Evolutionary conservation across 2,797 vertebrate genomes (phyloP).

Genomic region (Sandelia bainsii): DNA sequence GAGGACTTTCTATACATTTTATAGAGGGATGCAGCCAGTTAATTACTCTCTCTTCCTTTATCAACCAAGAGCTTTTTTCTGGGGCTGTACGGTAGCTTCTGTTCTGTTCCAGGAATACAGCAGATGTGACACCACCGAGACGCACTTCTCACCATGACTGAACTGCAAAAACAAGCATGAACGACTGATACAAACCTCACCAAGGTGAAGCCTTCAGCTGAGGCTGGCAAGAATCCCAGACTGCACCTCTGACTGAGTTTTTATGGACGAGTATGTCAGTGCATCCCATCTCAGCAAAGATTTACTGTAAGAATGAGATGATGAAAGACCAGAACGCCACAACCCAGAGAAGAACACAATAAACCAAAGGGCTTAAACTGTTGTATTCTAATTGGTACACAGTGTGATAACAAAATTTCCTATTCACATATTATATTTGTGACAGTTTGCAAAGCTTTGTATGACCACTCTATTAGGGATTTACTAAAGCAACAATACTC

Average conservation of each 20-base stretch:
- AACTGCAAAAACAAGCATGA: conserved; percentile 26
- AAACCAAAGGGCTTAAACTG: not conserved
- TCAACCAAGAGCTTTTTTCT: not conserved
- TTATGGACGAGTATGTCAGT: conserved; percentile 36
- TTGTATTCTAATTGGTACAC: not conserved
- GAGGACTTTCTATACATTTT: not conserved
- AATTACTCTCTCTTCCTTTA: not conserved
- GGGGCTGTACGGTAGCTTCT: conserved; percentile 17
- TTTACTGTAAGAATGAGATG: conserved; percentile 17
- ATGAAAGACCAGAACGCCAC: conserved; percentile 6
- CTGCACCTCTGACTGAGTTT: conserved; percentile 26
- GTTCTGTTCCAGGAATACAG: conserved; percentile 21
- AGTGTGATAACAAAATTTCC: not conserved
- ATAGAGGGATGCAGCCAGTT: not conserved
- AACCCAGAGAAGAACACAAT: not conserved
- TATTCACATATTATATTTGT: not conserved
- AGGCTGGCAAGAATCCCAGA: conserved; percentile 63
- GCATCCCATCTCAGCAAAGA: conserved; percentile 17
- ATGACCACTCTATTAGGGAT: not conserved
- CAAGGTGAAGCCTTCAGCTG: conserved; percentile 50
- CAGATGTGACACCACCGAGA: conserved; percentile 52
- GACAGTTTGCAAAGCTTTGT: not conserved
- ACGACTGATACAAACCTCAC: conserved; percentile 40
- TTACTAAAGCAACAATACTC: conserved; percentile 5
- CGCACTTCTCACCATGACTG: conserved; percentile 18